Evolutionary conservation across 2,113 vertebrate species (phyloP).

Genomic region (Trichomycterus rosablanca): DNA sequence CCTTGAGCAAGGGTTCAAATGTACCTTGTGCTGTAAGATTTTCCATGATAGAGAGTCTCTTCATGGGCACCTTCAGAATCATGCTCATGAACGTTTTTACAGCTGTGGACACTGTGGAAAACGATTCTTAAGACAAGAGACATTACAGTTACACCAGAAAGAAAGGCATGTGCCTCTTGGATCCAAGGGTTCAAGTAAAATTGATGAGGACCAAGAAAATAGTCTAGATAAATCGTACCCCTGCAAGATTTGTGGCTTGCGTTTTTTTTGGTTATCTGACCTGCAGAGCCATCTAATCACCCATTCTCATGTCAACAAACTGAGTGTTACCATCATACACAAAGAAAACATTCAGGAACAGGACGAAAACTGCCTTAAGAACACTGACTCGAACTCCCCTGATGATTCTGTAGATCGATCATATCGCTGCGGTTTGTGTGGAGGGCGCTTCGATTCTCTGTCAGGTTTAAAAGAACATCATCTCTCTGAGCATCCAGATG

Average conservation of each 20-base stretch:
- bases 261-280: constrained; percentile 74
- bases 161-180: constrained; percentile 51
- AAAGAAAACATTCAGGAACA: constrained; percentile 18
- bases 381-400: not conserved
- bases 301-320: constrained; percentile 53
- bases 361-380: constrained; percentile 16
- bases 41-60: constrained; percentile 60
- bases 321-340: constrained; percentile 7
- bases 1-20: constrained; percentile 65
- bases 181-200: constrained; percentile 40
- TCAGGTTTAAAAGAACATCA: constrained; percentile 65
- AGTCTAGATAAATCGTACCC: constrained; percentile 58
- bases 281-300: constrained; percentile 67
- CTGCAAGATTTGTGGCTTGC: constrained; percentile 66
- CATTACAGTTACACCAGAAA: constrained; percentile 64
- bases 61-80: constrained; percentile 63
- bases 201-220: constrained; percentile 53
- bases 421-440: constrained; percentile 70
- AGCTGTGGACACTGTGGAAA: constrained; percentile 70
- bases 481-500: constrained; percentile 46
- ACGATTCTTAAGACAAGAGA: constrained; percentile 65
- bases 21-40: constrained; percentile 69
- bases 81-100: constrained; percentile 63
- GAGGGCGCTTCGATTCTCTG: constrained; percentile 62
- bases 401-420: constrained; percentile 46